These are phyloP conservation scores for Stegostoma tigrinum DNA, from an alignment of 2,113 vertebrate genomes.

Conservation along the genomic window DNA sequence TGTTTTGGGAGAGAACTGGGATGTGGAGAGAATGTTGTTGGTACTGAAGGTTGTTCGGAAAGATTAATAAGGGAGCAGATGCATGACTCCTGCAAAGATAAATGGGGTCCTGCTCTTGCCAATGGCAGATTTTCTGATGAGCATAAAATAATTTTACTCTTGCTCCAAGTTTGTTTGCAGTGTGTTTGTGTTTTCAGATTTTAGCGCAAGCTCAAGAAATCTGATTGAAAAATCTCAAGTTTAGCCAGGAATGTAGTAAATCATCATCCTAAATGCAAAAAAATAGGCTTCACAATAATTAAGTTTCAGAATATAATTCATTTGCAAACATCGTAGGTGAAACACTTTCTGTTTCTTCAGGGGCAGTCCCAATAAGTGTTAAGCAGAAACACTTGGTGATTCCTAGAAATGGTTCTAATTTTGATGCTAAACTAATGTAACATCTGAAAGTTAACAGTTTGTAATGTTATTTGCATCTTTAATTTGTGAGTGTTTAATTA, in stretches of 20 bases:
- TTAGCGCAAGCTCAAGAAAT: not conserved
- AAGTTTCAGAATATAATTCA: not conserved
- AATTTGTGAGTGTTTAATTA: not conserved
- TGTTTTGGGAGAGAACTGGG: not conserved
- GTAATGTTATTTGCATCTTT: not conserved
- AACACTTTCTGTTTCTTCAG: not conserved
- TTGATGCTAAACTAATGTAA: no score
- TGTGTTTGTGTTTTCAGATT: not conserved
- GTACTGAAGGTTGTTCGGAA: no score
- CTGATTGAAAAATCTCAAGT: not conserved
- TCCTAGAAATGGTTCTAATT: not conserved
- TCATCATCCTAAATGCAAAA: not conserved
- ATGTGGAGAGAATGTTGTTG: not conserved
- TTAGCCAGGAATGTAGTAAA: not conserved
- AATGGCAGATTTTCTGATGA: not conserved
- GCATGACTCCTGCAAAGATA: not conserved
- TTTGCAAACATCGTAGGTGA: not conserved
- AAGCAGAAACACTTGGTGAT: not conserved
- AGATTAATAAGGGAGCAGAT: not conserved
- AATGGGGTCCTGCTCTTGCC: not conserved
- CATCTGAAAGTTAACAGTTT: not conserved
- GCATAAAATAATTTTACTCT: not conserved
- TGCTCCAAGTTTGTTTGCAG: not conserved
- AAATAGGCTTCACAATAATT: not conserved
- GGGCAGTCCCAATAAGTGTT: not conserved